Percentiles rank a stretch among this genome's conserved stretches.
Evolutionary conservation across 1,140 invertebrate species (phyloP).

Genomic region (Steinernema khuongi): DNA sequence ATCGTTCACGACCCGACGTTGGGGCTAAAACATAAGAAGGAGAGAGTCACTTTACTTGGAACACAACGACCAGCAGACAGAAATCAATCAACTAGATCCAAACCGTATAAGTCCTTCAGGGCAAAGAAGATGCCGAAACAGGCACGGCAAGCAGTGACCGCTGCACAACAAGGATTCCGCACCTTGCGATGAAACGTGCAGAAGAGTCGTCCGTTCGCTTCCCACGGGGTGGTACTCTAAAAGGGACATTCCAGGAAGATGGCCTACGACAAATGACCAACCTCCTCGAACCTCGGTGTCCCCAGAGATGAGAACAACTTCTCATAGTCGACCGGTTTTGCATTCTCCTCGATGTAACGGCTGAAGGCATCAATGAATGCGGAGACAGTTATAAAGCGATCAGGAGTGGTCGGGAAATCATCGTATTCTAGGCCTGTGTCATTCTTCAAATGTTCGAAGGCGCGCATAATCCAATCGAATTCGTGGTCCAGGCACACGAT

Average conservation of each 20-base stretch:
- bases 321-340: background rate
- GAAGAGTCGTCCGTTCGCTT: conserved; percentile 44
- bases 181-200: background rate
- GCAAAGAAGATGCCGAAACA: background rate
- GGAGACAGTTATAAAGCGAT: conserved; percentile 25
- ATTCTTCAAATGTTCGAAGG: conserved; percentile 25
- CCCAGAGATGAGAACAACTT: conserved; percentile 21
- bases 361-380: conserved; percentile 30
- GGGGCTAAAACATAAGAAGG: no score
- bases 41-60: no score
- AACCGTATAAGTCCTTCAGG: background rate
- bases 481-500: conserved; percentile 33
- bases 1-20: no score
- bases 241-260: background rate
- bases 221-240: conserved; percentile 24
- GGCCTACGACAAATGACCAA: background rate
- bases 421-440: conserved; percentile 26
- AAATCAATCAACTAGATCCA: background rate
- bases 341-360: conserved; percentile 17
- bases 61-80: no score
- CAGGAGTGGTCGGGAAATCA: conserved; percentile 25
- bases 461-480: conserved; percentile 24
- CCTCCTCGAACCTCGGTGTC: conserved; percentile 7
- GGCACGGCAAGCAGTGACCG: background rate
- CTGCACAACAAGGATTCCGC: background rate